Percentiles rank a stretch among this genome's conserved stretches.
Conservation (phyloP, 1,140 invertebrate species). For the Helicoverpa zea region DNA sequence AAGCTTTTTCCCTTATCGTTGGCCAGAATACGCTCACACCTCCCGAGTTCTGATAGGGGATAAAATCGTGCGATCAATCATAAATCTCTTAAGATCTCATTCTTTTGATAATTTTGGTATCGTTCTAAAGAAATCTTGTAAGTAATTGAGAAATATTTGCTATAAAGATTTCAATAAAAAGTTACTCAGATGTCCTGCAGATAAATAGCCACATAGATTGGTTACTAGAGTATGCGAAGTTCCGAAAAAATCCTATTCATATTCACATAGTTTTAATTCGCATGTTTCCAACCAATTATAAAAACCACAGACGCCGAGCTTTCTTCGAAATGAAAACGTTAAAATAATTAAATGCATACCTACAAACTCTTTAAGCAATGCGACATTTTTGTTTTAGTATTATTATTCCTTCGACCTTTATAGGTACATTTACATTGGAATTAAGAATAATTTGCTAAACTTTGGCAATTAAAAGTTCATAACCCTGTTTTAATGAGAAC, state of each 20-base stretch:
- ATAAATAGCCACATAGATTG: background rate
- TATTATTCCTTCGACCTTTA: constrained; percentile 27
- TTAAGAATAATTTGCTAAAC: background rate
- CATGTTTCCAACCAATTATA: constrained; percentile 42
- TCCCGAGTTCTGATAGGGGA: too few relatives aligned
- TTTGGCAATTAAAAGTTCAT: background rate
- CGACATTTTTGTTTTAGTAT: constrained; percentile 28
- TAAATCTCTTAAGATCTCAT: too few relatives aligned
- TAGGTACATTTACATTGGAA: background rate
- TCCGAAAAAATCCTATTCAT: constrained; percentile 25
- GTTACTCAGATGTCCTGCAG: background rate
- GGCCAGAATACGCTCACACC: too few relatives aligned
- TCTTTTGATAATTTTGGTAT: too few relatives aligned
- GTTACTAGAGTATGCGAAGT: constrained; percentile 4
- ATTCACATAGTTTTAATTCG: constrained; percentile 35
- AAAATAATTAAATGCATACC: constrained; percentile 45
- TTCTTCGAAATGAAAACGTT: constrained; percentile 44
- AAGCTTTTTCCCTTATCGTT: too few relatives aligned
- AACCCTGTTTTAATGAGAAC: constrained; percentile 16
- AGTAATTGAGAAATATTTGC: too few relatives aligned
- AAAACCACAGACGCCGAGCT: constrained; percentile 27
- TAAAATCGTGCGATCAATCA: too few relatives aligned
- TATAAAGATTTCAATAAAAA: too few relatives aligned
- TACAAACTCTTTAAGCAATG: constrained; percentile 40
- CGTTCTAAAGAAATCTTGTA: too few relatives aligned